Base-by-base conservation (phyloP, 2,113 vertebrate genomes). In the Phylloscopus trochiloides region DNA sequence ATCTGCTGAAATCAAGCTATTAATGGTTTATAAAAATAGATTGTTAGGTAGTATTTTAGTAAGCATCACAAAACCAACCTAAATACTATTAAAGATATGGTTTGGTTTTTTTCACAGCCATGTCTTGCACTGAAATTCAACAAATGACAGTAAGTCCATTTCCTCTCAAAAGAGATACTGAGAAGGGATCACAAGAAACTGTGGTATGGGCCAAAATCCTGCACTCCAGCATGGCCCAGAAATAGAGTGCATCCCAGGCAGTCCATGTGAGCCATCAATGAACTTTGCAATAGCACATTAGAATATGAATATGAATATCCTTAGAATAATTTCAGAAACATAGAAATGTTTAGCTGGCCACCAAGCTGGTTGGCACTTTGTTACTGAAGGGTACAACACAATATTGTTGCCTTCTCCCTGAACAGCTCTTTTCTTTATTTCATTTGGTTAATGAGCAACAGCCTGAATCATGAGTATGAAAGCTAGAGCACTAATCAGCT, bases 231-330 rank as follows among this genome's bases (percentile, higher is more conserved):
- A 9, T 31, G 13, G 24, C n/a, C 29, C 57, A 50, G 43, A 63
- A 67, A 48, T 5, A 2, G 22, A 11, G 7, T 45, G 9, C 17
- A 26, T 22, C 50, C 42, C 50, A 62, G 47, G 8, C 42, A 58
- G 32, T 14, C 47, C 45, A 28, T 12, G 22, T 17, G 7, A 61
- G 43, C 59, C 2, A 0, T 14, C 2, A 1, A 7, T 28, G 9
- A 87, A 42, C 40, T 82, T 89, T 77, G 18, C 15, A 86, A 36
- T 18, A 73, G 34, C 15, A 73, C 4, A n/a, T 40, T 40, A 40
- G 12, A 40, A 40, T 6, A 40, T 40, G 13, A 40, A 40, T 40
- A 40, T 40, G 40, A 40, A 40, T 40, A 40, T 40, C 26, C 28
- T 48, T 76, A 63, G 59, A 65, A 43, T 61, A 38, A 16, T 7